phyloP scores from a whole-genome alignment of 2,888 invertebrate species.

The Callyntrura sp. region DNA sequence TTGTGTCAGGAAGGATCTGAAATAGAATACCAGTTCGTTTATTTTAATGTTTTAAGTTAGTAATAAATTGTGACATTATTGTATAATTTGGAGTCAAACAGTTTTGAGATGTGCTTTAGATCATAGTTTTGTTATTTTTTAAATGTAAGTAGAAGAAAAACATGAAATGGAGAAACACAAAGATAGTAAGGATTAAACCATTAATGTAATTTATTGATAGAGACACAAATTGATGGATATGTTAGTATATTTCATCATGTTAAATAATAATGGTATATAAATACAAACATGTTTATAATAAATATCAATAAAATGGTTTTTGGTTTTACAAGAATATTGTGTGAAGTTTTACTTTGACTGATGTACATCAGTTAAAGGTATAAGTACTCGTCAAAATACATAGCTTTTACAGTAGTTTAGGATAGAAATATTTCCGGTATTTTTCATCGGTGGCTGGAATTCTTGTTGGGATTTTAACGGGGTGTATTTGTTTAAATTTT shows the following conservation, averaged over 20 bases:
- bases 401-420: slow-evolving; percentile 2
- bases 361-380: not conserved
- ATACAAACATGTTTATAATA: slow-evolving; percentile 62
- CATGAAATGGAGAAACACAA: too few species aligned
- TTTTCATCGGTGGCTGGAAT: slow-evolving; percentile 55
- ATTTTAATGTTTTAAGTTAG: too few species aligned
- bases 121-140: too few species aligned
- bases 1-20: too few species aligned
- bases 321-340: slow-evolving; percentile 69
- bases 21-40: too few species aligned
- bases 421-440: slow-evolving; percentile 36
- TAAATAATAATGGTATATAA: slow-evolving; percentile 60
- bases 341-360: slow-evolving; percentile 49
- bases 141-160: too few species aligned
- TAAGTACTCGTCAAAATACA: slow-evolving; percentile 35
- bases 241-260: slow-evolving; percentile 33
- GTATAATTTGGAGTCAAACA: too few species aligned
- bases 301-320: slow-evolving; percentile 56
- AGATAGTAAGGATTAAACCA: slow-evolving; percentile 58
- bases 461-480: slow-evolving; percentile 36
- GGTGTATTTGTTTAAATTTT: not conserved
- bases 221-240: slow-evolving; percentile 52
- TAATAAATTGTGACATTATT: too few species aligned
- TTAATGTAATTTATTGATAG: slow-evolving; percentile 47
- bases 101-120: too few species aligned